Base-by-base conservation (phyloP, 2,888 invertebrate species). In the Noctua janthina region DNA sequence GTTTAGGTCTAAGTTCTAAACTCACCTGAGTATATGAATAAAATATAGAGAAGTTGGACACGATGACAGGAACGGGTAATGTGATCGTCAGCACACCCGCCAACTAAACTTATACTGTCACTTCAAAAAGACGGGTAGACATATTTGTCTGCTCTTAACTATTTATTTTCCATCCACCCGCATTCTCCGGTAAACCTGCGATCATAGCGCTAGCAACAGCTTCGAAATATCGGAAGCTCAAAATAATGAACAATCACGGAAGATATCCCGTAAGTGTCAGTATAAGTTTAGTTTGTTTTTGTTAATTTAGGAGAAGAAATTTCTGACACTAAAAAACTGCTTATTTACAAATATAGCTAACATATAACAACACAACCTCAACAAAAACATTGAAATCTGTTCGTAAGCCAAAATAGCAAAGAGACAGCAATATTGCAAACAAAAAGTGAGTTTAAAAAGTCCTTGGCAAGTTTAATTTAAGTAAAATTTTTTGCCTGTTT, bases 31-130 rank as follows among this genome's bases (percentile, higher is more conserved):
- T 99, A 94, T 99, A 99, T 0, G 99, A 99, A 95, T 99, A 99
- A 97, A 99, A 99, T 98, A 99, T 99, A 81, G 99, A 99, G 97
- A 99, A 99, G 97, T 99, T 99, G 92, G 99, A 99, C 87, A 99
- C 99, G 92, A 99, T 99, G 92, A 99, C 99, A 43, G 99, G 99
- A 80, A 99, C 99, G 5, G 99, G 99, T 82, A 99, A 97, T 39
- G 99, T 99, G 90, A 99, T 99, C 92, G 99, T 99, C 81, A 99
- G 97, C 89, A 99, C 99, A 56, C 99, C 99, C 0, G 99, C 98
- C 80, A 99, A 95, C 3, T n/a, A n/a, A n/a, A n/a, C n/a, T n/a
- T n/a, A n/a, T n/a, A n/a, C n/a, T n/a, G n/a, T n/a, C n/a, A n/a
- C n/a, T n/a, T n/a, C n/a, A n/a, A n/a, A n/a, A n/a, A n/a, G 35